Percentiles rank a stretch among this genome's conserved stretches.
Evolutionary conservation across 2,113 vertebrate genomes (phyloP).

Genomic region (Platysternon megacephalum): DNA sequence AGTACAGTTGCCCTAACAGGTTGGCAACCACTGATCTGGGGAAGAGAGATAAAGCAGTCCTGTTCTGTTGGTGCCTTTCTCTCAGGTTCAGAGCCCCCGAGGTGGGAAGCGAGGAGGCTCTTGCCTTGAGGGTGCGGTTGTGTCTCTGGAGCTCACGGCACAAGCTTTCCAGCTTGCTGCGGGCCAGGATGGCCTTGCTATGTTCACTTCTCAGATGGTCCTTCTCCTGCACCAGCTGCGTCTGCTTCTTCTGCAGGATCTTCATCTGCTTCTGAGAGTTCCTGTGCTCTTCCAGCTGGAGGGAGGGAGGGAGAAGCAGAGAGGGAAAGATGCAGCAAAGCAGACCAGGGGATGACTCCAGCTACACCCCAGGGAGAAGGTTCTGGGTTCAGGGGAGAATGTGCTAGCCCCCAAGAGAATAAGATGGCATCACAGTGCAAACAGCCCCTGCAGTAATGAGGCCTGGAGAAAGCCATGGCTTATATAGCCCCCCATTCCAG

Average conservation of each 20-base stretch:
- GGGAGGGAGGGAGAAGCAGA: not conserved
- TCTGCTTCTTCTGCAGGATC: constrained; percentile 95
- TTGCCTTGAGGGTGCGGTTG: constrained; percentile 96
- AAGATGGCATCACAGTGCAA: rapidly evolving
- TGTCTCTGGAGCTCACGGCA: constrained; percentile 96
- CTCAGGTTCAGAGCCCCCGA: not conserved
- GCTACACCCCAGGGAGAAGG: rapidly evolving
- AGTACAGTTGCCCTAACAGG: not conserved
- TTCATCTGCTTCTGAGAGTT: constrained; percentile 96
- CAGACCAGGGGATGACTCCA: too few relatives aligned
- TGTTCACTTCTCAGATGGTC: constrained; percentile 95
- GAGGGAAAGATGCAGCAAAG: not conserved
- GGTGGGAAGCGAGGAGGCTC: rapidly evolving
- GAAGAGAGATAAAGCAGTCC: rapidly evolving
- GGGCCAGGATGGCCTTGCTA: constrained; percentile 95
- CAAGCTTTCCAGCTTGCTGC: constrained; percentile 97
- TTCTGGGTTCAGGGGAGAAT: rapidly evolving
- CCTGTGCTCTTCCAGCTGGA: constrained; percentile 93
- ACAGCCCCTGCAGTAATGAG: not conserved
- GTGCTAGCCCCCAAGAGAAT: not conserved
- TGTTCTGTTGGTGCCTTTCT: not conserved
- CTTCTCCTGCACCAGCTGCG: constrained; percentile 94
- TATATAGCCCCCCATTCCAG: not conserved
- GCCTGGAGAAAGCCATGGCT: not conserved
- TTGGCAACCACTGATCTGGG: rapidly evolving